Evolutionary conservation across 2,113 vertebrate genomes (phyloP), one percentile per base, ranked within the genome.

Genomic region (Polyodon spathula): DNA sequence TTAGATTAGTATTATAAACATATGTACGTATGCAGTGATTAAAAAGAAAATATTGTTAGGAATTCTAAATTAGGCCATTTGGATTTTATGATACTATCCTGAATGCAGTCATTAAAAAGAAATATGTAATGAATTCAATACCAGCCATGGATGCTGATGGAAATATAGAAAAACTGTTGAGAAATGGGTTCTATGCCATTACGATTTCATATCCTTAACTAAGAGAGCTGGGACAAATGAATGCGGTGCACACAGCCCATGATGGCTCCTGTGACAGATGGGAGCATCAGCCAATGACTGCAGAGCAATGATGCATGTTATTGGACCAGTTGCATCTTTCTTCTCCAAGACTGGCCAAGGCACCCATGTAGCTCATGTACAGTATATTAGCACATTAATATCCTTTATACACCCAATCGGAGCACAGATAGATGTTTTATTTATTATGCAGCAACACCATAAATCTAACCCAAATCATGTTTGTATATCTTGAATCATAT

Each of bases 241-340:
- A 16, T 64, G 37, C 60, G 57, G 46, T 50, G 52, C 43, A 63
- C 61, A 51, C 43, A 60, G 57, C 65, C 68, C 66, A 62, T 48
- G 59, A 63, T 63, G 60, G 68, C 63, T 43, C 61, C 62, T 9
- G 58, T 73, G 68, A 75, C 67, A 60, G 64, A 75, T 72, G 60
- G 58, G 44, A 46, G 60, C 66, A 66, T 72, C 68, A 68, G 56
- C 68, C 70, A 72, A 72, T 71, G 68, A 71, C 52, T 64, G 70
- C 64, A 58, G 60, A 62, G 50, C 71, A 75, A 75, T 71, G 71
- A 63, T 54, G 64, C 71, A 69, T 71, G 63, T 69, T 64, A 73
- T 73, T 71, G 64, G 68, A 58, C 55, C 56, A 38, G 40, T 60
- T 48, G 42, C 50, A 43, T 51, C 54, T 37, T 17, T 60, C 40